phyloP scores from a whole-genome alignment of 2,113 vertebrate species.

The Pseudonaja textilis region DNA sequence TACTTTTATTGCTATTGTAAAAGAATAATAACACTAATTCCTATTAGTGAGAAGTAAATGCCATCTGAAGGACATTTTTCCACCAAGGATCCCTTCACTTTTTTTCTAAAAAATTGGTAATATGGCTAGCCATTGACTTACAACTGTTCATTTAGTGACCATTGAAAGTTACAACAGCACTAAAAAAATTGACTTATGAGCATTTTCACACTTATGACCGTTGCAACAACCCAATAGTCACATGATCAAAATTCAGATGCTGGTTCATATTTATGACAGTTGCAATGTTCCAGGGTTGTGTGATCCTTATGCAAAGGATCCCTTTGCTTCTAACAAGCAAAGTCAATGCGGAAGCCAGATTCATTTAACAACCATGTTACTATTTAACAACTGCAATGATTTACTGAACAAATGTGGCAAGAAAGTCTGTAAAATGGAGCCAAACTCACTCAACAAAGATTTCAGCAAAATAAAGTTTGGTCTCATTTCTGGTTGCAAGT shows the following conservation, averaged over 20 bases:
- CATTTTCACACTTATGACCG: neutral
- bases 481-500: neutral
- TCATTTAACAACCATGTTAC: neutral
- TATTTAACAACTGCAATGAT: neutral
- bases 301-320: neutral
- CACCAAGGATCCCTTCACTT: neutral
- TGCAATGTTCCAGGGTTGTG: neutral
- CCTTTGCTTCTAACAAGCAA: neutral
- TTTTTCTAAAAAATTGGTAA: neutral
- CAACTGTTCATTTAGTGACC: neutral
- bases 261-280: neutral
- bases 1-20: neutral
- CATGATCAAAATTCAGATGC: neutral
- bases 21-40: neutral
- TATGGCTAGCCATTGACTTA: neutral
- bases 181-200: neutral
- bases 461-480: neutral
- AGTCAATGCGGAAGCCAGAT: neutral
- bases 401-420: neutral
- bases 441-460: neutral
- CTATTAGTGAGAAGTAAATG: too few species aligned
- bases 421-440: neutral
- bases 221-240: neutral
- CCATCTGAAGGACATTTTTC: neutral
- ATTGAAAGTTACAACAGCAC: neutral